phyloP scores from a whole-genome alignment of 2,113 vertebrate species.

The Ciconia maguari region DNA sequence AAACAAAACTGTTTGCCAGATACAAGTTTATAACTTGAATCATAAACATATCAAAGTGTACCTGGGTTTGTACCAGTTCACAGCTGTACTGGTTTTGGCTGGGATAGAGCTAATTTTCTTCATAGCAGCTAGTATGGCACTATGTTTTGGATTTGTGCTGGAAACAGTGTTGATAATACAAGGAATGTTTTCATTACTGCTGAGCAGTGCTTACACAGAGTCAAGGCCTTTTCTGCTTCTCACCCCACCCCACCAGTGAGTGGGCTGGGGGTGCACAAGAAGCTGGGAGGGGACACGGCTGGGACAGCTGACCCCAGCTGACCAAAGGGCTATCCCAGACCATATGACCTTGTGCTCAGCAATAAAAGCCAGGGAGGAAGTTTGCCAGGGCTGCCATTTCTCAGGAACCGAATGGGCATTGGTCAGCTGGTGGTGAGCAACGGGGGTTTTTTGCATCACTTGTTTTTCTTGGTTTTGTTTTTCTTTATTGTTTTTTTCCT shows the following conservation, averaged over 20 bases:
- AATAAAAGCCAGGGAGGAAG: neutral
- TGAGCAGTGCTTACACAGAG: accelerated
- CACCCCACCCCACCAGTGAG: accelerated
- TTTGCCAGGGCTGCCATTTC: neutral
- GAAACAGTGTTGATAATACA: neutral
- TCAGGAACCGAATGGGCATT: neutral
- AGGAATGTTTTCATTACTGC: neutral
- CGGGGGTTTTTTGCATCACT: accelerated
- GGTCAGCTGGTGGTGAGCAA: neutral
- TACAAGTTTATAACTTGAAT: neutral
- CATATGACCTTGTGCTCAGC: neutral
- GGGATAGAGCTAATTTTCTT: neutral
- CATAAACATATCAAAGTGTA: neutral
- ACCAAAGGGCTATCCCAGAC: neutral
- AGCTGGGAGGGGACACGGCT: neutral
- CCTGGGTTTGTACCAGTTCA: neutral
- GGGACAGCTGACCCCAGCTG: neutral
- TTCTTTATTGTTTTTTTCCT: neutral
- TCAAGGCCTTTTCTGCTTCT: neutral
- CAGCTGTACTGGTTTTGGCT: neutral
- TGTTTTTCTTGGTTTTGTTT: neutral
- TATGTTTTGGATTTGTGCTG: neutral
- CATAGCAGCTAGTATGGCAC: neutral
- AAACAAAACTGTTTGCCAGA: neutral
- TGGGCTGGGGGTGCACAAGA: neutral